Evolutionary conservation across 2,113 vertebrate genomes (phyloP).

Genomic region (Gymnobelideus leadbeateri): DNA sequence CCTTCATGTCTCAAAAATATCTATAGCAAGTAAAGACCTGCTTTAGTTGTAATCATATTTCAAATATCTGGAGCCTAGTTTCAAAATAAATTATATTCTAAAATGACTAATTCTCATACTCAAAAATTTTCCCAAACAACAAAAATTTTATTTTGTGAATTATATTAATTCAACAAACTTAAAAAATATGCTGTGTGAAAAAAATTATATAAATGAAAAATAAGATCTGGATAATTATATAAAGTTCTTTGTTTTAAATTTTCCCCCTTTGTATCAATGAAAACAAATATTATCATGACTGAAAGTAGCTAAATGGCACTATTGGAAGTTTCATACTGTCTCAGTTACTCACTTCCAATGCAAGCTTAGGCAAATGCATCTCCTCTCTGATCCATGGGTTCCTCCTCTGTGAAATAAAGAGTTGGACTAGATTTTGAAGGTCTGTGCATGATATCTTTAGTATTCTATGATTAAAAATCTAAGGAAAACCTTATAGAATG

Average conservation of each 20-base stretch:
- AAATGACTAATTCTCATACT: not conserved
- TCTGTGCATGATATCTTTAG: not conserved
- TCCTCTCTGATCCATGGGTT: not conserved
- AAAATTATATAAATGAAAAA: not conserved
- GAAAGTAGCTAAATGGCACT: not conserved
- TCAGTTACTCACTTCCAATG: not conserved
- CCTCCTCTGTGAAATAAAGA: not conserved
- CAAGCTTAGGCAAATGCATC: not conserved
- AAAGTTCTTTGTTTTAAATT: not conserved
- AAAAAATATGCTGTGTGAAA: not conserved
- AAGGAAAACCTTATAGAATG: not conserved
- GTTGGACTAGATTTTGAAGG: not conserved
- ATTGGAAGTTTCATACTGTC: not conserved
- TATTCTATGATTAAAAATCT: not conserved
- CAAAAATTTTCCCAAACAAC: not conserved
- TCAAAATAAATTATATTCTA: not conserved
- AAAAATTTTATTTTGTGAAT: not conserved
- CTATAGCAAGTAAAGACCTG: too few relatives aligned
- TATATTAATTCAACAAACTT: not conserved
- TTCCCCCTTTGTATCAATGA: not conserved
- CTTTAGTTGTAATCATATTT: too few relatives aligned
- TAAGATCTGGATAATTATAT: not conserved
- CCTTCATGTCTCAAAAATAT: too few relatives aligned
- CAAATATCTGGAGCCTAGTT: not conserved
- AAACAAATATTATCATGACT: too few relatives aligned